phyloP scores from a whole-genome alignment of 2,113 vertebrate species.

The Butorides virescens region DNA sequence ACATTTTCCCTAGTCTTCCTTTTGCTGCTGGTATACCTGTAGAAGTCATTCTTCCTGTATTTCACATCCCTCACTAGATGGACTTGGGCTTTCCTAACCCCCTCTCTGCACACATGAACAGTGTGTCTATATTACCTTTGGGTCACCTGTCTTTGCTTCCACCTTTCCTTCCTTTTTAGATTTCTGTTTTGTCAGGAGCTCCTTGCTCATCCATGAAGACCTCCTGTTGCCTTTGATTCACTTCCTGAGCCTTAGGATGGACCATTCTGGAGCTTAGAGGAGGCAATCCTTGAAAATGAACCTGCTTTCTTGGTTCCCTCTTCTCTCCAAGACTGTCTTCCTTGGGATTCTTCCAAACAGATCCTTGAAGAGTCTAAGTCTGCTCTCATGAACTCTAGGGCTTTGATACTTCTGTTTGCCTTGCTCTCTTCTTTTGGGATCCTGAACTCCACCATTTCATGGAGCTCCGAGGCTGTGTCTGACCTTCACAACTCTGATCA shows the following conservation, averaged over 20 bases:
- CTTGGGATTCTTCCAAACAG: background rate
- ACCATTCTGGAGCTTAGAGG: background rate
- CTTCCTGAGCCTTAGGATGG: background rate
- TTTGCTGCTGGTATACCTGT: background rate
- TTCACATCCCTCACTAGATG: background rate
- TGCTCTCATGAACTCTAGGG: background rate
- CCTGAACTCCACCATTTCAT: background rate
- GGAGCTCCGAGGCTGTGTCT: background rate
- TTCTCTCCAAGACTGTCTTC: background rate
- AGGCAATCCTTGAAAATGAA: background rate
- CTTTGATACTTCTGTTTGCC: background rate
- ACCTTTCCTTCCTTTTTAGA: background rate
- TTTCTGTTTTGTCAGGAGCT: background rate
- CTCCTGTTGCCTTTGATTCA: background rate
- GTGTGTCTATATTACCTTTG: background rate
- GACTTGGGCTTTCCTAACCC: background rate
- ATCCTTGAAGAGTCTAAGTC: background rate
- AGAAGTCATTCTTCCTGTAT: background rate
- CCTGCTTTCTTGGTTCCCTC: background rate
- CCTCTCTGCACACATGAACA: background rate
- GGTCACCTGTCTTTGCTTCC: background rate
- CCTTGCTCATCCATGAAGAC: background rate
- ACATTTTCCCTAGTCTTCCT: background rate
- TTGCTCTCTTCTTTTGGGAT: background rate
- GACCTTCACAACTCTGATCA: background rate